Evolutionary conservation across 2,113 vertebrate genomes (phyloP), one percentile per base, ranked within the genome.

Genomic region (Thamnophis sirtalis): DNA sequence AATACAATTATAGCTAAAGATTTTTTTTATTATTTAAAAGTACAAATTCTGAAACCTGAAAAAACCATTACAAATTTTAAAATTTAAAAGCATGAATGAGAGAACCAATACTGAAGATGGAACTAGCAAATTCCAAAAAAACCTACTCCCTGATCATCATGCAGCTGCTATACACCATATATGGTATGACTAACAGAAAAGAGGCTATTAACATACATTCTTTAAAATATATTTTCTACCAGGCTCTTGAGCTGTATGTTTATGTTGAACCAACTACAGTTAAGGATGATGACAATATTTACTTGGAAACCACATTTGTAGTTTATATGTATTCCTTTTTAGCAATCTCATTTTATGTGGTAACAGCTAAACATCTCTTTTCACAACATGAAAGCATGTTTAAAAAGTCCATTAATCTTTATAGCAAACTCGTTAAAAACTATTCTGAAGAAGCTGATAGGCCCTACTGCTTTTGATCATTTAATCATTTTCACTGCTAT

Each of bases 51-150:
- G 50, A 89, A 55, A 0, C 48, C 63, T 48, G 80, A 38, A 91
- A 95, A 93, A 93, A 19, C 73, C 21, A 8, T 86, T 95, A 89
- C 26, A 94, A 95, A 93, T 43, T 19, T 86, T 53, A 88, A 51
- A 24, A 38, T 86, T 38, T 63, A 86, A 91, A 56, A 58, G 28
- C 26, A 88, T 60, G 24, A 91, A 55, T 56, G 43, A n/a, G 38
- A 17, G 26, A 43, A 68, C 2, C 17, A 80, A 80, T 22, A 80
- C 33, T 80, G 73, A 80, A 17, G 17, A 80, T 80, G 17, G 33
- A 80, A 38, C 19, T 80, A 43, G 9, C 17, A 80, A 92, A 55
- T 86, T 7, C 38, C 26, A 56, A 28, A 19, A 26, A 43, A 68
- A 13, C 7, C 17, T 89, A 21, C 49, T 85, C 28, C 53, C 53